Evolutionary conservation across 1,140 invertebrate species (phyloP).

Genomic region (Hesperophylax magnus): DNA sequence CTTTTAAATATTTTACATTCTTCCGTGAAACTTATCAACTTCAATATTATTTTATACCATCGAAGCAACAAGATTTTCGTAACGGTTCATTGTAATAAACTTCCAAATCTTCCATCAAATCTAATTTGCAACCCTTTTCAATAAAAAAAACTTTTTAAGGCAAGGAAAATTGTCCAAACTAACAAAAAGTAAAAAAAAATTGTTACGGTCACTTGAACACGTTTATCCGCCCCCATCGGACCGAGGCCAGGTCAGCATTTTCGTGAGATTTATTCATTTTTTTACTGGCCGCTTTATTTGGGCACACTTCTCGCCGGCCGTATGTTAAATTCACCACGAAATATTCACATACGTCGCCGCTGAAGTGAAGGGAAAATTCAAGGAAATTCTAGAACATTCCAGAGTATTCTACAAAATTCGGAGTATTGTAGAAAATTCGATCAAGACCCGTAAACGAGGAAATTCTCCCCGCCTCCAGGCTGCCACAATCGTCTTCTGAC

Average conservation of each 20-base stretch:
- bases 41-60: too few relatives aligned
- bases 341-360: slow-evolving; percentile 49
- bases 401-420: too few relatives aligned
- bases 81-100: too few relatives aligned
- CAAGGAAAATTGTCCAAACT: background rate
- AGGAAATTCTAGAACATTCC: slow-evolving; percentile 22
- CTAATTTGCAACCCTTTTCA: too few relatives aligned
- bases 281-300: slow-evolving; percentile 14
- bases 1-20: too few relatives aligned
- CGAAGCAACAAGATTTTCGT: too few relatives aligned
- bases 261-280: slow-evolving; percentile 33
- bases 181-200: background rate
- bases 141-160: background rate
- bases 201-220: slow-evolving; percentile 3
- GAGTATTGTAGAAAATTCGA: slow-evolving; percentile 11
- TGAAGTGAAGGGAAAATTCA: slow-evolving; percentile 41
- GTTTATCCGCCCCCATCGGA: background rate
- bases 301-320: slow-evolving; percentile 5
- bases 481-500: slow-evolving; percentile 11
- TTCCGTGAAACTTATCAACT: too few relatives aligned
- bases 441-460: background rate
- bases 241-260: slow-evolving; percentile 23
- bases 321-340: slow-evolving; percentile 53
- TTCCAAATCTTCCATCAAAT: too few relatives aligned
- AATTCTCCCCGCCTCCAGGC: background rate